Evolutionary conservation across 2,113 vertebrate genomes (phyloP).

Genomic region (Ictalurus furcatus): DNA sequence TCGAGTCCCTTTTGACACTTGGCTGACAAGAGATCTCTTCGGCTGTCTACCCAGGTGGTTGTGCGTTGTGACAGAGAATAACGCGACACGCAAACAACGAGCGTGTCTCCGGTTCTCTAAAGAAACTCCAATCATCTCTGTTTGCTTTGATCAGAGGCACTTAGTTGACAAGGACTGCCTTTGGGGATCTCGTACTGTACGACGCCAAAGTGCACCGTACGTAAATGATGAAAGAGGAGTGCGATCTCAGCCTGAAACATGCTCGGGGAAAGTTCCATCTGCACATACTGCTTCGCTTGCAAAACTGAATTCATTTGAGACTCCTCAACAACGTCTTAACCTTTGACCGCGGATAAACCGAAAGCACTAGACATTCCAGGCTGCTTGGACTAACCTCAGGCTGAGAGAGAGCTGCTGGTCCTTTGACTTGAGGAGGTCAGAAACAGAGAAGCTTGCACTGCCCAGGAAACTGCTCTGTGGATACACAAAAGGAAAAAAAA

Average conservation of each 20-base stretch:
- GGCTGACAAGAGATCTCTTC: not conserved
- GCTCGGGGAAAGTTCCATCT: not conserved
- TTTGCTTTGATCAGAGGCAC: constrained; percentile 31
- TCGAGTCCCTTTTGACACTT: constrained; percentile 20
- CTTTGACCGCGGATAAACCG: too few relatives aligned
- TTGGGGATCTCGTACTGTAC: constrained; percentile 21
- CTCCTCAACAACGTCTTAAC: not conserved
- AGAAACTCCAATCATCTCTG: constrained; percentile 9
- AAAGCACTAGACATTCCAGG: not conserved
- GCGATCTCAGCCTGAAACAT: not conserved
- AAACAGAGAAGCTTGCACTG: constrained; percentile 85
- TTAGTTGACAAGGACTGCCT: constrained; percentile 32
- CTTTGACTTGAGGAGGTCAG: constrained; percentile 87
- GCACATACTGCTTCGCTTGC: not conserved
- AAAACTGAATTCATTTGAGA: not conserved
- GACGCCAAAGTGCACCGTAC: not conserved
- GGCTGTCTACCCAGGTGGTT: constrained; percentile 5
- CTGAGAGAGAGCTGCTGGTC: constrained; percentile 86
- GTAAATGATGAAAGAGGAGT: not conserved
- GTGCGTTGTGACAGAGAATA: not conserved
- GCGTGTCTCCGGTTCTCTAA: not conserved
- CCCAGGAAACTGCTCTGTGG: constrained; percentile 90
- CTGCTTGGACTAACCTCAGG: constrained; percentile 80
- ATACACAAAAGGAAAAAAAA: constrained; percentile 18
- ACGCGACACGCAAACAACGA: not conserved